Conservation (phyloP, 2,888 invertebrate species). For the Phengaris alcon region DNA sequence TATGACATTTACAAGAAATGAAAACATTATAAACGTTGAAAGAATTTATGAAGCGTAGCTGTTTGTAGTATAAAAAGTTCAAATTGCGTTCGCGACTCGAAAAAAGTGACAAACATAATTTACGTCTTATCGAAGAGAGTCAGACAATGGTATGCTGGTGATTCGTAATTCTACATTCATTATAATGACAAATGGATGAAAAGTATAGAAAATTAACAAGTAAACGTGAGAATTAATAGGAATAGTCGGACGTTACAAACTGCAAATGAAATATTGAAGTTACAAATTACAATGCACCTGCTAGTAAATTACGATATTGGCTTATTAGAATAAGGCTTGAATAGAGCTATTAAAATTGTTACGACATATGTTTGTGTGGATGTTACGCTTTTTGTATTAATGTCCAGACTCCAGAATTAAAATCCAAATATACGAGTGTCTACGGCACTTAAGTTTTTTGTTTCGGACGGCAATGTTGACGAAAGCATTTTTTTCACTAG, state of each 20-base stretch:
- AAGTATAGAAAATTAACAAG: conserved; percentile 60
- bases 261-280: conserved; percentile 43
- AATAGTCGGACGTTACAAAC: conserved; percentile 58
- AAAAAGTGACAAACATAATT: conserved; percentile 44
- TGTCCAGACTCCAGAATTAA: not conserved
- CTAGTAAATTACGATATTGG: conserved; percentile 39
- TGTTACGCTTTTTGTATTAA: conserved; percentile 4
- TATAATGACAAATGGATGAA: conserved; percentile 69
- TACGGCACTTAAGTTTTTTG: conserved; percentile 6
- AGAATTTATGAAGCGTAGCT: conserved; percentile 42
- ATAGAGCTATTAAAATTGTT: conserved; percentile 35
- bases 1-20: conserved; percentile 32
- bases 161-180: conserved; percentile 45
- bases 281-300: conserved; percentile 31
- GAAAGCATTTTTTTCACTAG: not conserved
- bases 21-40: conserved; percentile 40
- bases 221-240: conserved; percentile 63
- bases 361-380: conserved; percentile 6
- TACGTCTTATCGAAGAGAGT: conserved; percentile 42
- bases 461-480: not conserved
- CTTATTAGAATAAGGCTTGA: conserved; percentile 32
- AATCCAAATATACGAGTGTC: conserved; percentile 11
- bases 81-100: conserved; percentile 41
- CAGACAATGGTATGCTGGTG: conserved; percentile 45
- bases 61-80: conserved; percentile 41